phyloP scores from a whole-genome alignment of 53 echinoderm and acorn worm genomes.

The Temnopleurus reevesii region DNA sequence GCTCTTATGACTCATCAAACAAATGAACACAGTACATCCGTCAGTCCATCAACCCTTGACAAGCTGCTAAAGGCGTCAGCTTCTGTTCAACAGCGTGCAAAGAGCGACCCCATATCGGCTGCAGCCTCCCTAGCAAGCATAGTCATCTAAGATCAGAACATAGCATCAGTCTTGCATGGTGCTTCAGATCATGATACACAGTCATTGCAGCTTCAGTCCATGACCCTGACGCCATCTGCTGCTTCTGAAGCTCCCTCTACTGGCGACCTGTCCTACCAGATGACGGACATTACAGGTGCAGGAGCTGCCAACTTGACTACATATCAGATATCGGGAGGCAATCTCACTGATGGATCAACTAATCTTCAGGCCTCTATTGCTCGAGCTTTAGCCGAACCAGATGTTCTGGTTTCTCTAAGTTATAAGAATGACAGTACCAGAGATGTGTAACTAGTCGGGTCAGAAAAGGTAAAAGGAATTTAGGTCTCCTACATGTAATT shows the following conservation, averaged over 20 bases:
- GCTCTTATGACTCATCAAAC: constrained; percentile 69
- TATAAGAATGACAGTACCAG: constrained; percentile 1
- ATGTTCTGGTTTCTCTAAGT: neutral
- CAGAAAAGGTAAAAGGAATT: no score
- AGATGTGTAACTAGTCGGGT: neutral
- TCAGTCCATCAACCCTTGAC: neutral
- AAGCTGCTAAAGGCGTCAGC: constrained; percentile 48
- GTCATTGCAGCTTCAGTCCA: constrained; percentile 15
- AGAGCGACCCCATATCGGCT: neutral
- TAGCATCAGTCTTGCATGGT: constrained; percentile 30
- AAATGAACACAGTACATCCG: constrained; percentile 63
- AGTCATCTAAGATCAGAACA: constrained; percentile 64
- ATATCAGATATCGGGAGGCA: constrained; percentile 28
- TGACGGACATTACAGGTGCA: constrained; percentile 33
- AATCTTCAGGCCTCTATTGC: constrained; percentile 12
- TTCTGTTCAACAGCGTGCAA: neutral
- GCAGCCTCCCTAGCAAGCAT: constrained; percentile 30
- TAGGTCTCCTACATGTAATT: no score
- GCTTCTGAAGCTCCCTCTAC: neutral
- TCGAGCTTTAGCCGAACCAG: neutral
- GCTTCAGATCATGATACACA: neutral
- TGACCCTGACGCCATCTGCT: neutral
- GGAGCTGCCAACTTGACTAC: neutral
- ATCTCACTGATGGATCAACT: neutral
- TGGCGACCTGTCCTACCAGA: constrained; percentile 32